phyloP scores from a whole-genome alignment of 2,888 invertebrate species.

The Fragum whitleyi region DNA sequence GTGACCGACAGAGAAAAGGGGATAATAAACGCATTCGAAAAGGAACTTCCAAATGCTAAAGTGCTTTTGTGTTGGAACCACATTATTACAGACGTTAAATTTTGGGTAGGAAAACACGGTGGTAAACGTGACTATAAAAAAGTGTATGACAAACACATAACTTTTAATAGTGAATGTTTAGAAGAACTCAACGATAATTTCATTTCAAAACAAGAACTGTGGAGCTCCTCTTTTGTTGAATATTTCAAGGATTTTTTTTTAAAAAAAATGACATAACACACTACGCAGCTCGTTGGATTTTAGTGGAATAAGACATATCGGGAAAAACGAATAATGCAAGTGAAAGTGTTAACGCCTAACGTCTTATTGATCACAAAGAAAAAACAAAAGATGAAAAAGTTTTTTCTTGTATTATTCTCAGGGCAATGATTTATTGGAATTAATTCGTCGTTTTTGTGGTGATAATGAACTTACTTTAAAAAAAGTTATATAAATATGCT shows the following conservation, averaged over 20 bases:
- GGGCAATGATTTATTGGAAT: slow-evolving; percentile 27
- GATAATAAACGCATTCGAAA: slow-evolving; percentile 42
- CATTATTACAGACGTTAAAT: slow-evolving; percentile 46
- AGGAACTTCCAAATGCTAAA: slow-evolving; percentile 5
- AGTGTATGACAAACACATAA: slow-evolving; percentile 34
- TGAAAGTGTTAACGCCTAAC: slow-evolving; percentile 52
- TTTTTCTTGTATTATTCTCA: slow-evolving; percentile 46
- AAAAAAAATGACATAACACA: slow-evolving; percentile 2
- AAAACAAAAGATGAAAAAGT: slow-evolving; percentile 42
- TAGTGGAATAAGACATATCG: slow-evolving; percentile 28
- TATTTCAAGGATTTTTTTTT: slow-evolving; percentile 43
- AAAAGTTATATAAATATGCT: slow-evolving; percentile 25
- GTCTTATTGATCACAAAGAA: slow-evolving; percentile 48
- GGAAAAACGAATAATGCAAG: slow-evolving; percentile 52
- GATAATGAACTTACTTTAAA: slow-evolving; percentile 27
- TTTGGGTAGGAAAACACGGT: slow-evolving; percentile 45
- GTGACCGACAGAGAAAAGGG: slow-evolving; percentile 51
- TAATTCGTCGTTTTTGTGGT: slow-evolving; percentile 44
- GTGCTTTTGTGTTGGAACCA: slow-evolving; percentile 53
- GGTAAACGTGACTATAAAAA: slow-evolving; percentile 37
- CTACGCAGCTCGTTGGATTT: slow-evolving; percentile 30
- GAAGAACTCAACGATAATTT: background rate
- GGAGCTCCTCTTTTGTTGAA: slow-evolving; percentile 32
- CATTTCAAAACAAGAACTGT: background rate
- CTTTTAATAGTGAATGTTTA: slow-evolving; percentile 16